Evolutionary conservation across 2,797 vertebrate species (phyloP).

Genomic region (Lacerta agilis): DNA sequence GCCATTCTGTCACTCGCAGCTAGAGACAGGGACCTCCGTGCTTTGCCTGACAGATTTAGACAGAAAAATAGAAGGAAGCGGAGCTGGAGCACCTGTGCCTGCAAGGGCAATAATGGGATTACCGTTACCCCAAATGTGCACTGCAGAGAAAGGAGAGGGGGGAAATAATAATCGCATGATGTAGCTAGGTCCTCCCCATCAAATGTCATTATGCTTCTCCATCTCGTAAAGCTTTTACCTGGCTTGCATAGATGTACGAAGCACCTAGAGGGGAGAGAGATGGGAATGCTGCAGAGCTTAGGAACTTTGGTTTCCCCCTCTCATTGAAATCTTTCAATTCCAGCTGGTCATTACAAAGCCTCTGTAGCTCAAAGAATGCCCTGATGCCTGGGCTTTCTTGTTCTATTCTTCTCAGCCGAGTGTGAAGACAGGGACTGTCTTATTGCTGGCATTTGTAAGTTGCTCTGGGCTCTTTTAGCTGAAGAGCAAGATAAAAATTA

Average conservation of each 20-base stretch:
- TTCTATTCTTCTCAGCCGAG: too few species aligned
- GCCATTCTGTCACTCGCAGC: slow-evolving; percentile 72
- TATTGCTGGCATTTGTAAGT: too few species aligned
- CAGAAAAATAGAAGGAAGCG: slow-evolving; percentile 60
- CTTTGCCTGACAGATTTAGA: slow-evolving; percentile 67
- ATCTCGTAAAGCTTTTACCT: neutral
- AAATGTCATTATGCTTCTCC: neutral
- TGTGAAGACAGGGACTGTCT: too few species aligned
- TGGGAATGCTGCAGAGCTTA: too few species aligned
- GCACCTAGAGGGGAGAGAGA: too few species aligned
- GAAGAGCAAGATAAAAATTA: too few species aligned
- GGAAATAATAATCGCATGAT: neutral
- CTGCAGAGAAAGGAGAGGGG: slow-evolving; percentile 20
- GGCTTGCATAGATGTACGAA: neutral
- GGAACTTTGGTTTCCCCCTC: too few species aligned
- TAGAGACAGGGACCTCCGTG: slow-evolving; percentile 56
- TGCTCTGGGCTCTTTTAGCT: too few species aligned
- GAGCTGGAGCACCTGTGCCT: slow-evolving; percentile 67
- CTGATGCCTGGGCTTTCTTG: too few species aligned
- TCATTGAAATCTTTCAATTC: too few species aligned
- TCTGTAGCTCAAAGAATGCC: too few species aligned
- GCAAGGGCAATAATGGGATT: slow-evolving; percentile 51
- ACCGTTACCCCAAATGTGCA: slow-evolving; percentile 44
- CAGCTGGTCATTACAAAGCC: too few species aligned
- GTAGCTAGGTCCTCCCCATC: neutral